Evolutionary conservation across 1,140 invertebrate genomes (phyloP).

Genomic region (Aphis gossypii): DNA sequence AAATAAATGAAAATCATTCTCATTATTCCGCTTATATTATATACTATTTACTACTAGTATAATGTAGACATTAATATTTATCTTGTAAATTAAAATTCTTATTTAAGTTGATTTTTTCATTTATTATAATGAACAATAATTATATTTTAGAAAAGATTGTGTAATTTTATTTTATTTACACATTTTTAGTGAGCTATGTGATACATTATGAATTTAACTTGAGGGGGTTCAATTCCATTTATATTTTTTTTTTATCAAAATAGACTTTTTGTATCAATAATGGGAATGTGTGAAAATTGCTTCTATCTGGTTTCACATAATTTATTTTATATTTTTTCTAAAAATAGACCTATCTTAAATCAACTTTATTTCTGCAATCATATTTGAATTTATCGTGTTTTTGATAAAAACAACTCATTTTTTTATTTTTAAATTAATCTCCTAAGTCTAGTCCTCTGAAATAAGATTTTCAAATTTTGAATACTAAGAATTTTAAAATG

Average conservation of each 20-base stretch:
- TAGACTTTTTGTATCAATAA: not conserved
- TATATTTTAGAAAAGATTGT: not conserved
- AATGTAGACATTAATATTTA: not conserved
- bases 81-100: not conserved
- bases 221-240: not conserved
- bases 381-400: too few relatives aligned
- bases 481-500: too few relatives aligned
- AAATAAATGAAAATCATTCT: conserved; percentile 23
- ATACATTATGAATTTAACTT: not conserved
- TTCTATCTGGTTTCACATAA: not conserved
- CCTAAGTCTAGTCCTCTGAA: too few relatives aligned
- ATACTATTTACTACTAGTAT: not conserved
- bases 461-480: too few relatives aligned
- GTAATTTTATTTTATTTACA: not conserved
- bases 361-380: too few relatives aligned
- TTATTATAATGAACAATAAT: not conserved
- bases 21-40: not conserved
- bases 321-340: not conserved
- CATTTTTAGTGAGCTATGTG: not conserved
- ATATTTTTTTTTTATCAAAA: not conserved
- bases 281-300: not conserved
- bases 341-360: too few relatives aligned
- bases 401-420: too few relatives aligned
- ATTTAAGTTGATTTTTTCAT: not conserved
- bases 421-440: too few relatives aligned